A percentile compares a stretch with the other conserved stretches of the same genome.
Conservation (phyloP, 1,140 invertebrate species). For the Adoxophyes honmai region DNA sequence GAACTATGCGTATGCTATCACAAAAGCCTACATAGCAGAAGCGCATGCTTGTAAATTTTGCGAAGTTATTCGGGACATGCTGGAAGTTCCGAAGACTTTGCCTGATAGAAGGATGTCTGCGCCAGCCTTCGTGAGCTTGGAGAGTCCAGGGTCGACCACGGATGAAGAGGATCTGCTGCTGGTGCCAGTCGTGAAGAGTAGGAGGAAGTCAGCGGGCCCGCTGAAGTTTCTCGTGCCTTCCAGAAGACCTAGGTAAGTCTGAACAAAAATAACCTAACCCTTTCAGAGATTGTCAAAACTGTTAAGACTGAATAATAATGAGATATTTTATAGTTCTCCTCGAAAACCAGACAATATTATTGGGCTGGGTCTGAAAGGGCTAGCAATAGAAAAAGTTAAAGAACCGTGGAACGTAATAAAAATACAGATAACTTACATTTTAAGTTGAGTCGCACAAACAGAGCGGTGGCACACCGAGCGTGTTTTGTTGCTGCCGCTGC, state of each 20-base stretch:
- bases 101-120: constrained; percentile 61
- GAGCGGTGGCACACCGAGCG: too few relatives aligned
- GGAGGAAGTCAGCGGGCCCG: constrained; percentile 68
- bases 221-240: constrained; percentile 61
- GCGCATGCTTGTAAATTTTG: constrained; percentile 70
- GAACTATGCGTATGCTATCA: constrained; percentile 71
- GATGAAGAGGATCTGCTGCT: constrained; percentile 52
- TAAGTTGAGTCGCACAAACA: too few relatives aligned
- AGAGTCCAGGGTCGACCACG: constrained; percentile 50
- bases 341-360: too few relatives aligned
- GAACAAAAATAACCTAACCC: too few relatives aligned
- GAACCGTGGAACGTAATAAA: too few relatives aligned
- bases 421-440: too few relatives aligned
- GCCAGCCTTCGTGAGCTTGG: constrained; percentile 54
- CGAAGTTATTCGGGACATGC: constrained; percentile 70
- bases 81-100: constrained; percentile 55
- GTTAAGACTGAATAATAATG: too few relatives aligned
- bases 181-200: constrained; percentile 51
- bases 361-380: too few relatives aligned
- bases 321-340: too few relatives aligned
- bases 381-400: too few relatives aligned
- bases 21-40: constrained; percentile 67
- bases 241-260: constrained; percentile 53
- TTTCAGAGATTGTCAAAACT: too few relatives aligned
- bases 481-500: too few relatives aligned